These are phyloP conservation scores for Felis chaus DNA, from an alignment of 2,113 vertebrate species.

Conservation along the genomic window DNA sequence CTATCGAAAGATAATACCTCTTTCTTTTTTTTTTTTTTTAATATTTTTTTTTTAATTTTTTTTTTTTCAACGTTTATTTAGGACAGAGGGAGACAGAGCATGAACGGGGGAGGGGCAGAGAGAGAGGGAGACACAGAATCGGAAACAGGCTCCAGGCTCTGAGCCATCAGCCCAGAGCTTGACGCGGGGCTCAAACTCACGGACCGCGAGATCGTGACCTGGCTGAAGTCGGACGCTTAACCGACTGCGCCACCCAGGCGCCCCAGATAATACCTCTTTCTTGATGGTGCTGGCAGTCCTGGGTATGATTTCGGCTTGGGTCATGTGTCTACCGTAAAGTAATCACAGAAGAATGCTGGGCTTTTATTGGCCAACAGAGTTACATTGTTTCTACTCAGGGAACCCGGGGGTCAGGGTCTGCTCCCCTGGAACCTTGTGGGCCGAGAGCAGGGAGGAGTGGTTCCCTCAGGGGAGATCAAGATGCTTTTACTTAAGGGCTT, in stretches of 20 bases:
- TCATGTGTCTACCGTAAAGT: conserved; percentile 14
- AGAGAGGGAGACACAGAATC: too few relatives aligned
- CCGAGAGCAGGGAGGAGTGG: neutral
- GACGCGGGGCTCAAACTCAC: too few relatives aligned
- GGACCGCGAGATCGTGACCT: too few relatives aligned
- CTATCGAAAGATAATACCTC: neutral
- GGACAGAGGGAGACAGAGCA: too few relatives aligned
- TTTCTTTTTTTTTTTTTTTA: too few relatives aligned
- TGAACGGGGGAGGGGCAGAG: too few relatives aligned
- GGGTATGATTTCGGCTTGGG: conserved; percentile 41
- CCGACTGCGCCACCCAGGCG: too few relatives aligned
- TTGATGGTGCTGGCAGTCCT: neutral
- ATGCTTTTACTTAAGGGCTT: neutral
- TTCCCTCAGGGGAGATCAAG: neutral
- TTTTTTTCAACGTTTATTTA: too few relatives aligned
- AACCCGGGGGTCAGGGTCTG: neutral
- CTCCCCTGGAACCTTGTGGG: neutral
- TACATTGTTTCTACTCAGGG: neutral
- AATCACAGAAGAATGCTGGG: conserved; percentile 22
- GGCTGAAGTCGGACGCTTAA: too few relatives aligned
- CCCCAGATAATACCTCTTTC: conserved; percentile 27
- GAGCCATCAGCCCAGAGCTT: too few relatives aligned
- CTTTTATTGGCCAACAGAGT: neutral
- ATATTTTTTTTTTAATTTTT: too few relatives aligned
- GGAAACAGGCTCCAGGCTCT: too few relatives aligned